Conservation (phyloP, 2,888 invertebrate species). For the Bursaphelenchus okinawaensis region DNA sequence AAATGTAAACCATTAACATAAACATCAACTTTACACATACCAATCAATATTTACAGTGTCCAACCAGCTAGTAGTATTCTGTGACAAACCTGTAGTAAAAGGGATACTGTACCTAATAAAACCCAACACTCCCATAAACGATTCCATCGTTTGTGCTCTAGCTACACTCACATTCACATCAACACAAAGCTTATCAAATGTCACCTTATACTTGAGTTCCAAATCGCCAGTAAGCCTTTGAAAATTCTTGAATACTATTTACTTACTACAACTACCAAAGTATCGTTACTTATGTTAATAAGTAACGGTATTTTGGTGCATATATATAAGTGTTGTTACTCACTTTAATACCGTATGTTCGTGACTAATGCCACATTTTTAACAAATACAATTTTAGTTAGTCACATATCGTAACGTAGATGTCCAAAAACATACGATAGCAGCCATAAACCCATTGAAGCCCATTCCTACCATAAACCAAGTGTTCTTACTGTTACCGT, state of each 20-base stretch:
- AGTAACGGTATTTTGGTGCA: too few relatives aligned
- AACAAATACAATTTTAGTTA: too few relatives aligned
- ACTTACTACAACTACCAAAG: too few relatives aligned
- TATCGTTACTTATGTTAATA: too few relatives aligned
- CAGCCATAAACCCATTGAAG: constrained; percentile 13
- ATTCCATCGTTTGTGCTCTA: constrained; percentile 11
- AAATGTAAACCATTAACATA: too few relatives aligned
- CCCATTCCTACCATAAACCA: constrained; percentile 17
- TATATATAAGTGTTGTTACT: too few relatives aligned
- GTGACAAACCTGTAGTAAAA: constrained; percentile 17
- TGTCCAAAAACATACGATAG: constrained; percentile 1
- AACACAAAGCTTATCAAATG: constrained; percentile 8
- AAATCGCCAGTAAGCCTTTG: constrained; percentile 18
- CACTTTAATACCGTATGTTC: too few relatives aligned
- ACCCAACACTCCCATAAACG: not conserved
- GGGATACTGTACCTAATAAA: constrained; percentile 17
- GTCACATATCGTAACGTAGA: constrained; percentile 9
- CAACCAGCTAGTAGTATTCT: constrained; percentile 7
- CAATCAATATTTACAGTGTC: constrained; percentile 4
- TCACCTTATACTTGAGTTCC: constrained; percentile 1
- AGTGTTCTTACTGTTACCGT: constrained; percentile 18
- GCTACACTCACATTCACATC: constrained; percentile 18
- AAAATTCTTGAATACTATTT: not conserved
- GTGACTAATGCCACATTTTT: too few relatives aligned
- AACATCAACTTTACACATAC: not conserved